Evolutionary conservation across 2,888 invertebrate genomes (phyloP).

Genomic region (Leptopilina drosophilae): DNA sequence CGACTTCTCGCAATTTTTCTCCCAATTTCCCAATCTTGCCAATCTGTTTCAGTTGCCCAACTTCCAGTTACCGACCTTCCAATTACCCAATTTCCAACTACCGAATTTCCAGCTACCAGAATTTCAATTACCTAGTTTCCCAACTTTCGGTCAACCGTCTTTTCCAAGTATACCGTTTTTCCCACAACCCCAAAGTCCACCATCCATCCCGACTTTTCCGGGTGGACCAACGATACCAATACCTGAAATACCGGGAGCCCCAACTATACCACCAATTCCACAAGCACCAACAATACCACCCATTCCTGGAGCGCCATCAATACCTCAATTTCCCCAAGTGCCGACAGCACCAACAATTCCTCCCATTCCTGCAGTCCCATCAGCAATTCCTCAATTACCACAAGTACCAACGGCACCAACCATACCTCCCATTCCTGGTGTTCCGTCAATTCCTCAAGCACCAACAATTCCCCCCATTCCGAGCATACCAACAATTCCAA

Average conservation of each 20-base stretch:
- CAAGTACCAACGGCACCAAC: background rate
- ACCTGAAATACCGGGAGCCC: background rate
- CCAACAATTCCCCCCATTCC: background rate
- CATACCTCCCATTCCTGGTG: background rate
- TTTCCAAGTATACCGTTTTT: background rate
- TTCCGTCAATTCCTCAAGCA: background rate
- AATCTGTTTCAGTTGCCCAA: conserved; percentile 45
- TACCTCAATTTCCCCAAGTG: background rate
- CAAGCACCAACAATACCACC: background rate
- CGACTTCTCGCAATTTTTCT: conserved; percentile 48
- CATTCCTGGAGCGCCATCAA: background rate
- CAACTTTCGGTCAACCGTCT: conserved; percentile 37
- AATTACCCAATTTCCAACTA: conserved; percentile 41
- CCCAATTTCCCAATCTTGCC: conserved; percentile 51
- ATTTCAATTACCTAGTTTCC: conserved; percentile 51
- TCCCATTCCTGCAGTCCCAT: background rate
- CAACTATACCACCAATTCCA: background rate
- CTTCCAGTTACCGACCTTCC: conserved; percentile 37
- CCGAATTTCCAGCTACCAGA: conserved; percentile 51
- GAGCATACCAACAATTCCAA: background rate
- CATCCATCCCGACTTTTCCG: background rate
- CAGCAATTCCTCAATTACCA: background rate
- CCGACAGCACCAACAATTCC: background rate
- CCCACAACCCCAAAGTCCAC: background rate
- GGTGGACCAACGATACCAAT: background rate